These are phyloP conservation scores for Drosophila ironensis DNA, from an alignment of 1,140 invertebrate species.

Conservation along the genomic window DNA sequence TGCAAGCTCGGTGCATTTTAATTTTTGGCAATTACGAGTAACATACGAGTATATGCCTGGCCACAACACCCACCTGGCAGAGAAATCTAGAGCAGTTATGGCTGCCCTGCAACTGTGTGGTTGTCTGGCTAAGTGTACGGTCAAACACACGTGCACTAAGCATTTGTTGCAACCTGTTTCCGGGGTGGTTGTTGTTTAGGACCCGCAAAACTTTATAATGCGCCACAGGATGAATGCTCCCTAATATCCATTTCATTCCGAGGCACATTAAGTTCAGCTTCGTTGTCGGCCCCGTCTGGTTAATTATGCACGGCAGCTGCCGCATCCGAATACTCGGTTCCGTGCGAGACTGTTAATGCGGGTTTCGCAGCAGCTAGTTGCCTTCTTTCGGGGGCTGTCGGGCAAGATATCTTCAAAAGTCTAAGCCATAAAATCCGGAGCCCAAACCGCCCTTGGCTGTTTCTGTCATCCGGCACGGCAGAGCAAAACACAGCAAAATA, in stretches of 20 bases:
- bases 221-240: constrained; percentile 55
- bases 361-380: constrained; percentile 14
- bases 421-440: too few species aligned
- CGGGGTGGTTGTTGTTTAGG: constrained; percentile 50
- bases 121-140: neutral
- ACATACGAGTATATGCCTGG: too few species aligned
- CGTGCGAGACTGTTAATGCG: neutral
- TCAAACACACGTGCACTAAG: too few species aligned
- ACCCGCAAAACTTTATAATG: constrained; percentile 70
- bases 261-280: constrained; percentile 54
- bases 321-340: constrained; percentile 29
- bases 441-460: too few species aligned
- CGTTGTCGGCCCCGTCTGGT: constrained; percentile 34
- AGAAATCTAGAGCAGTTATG: constrained; percentile 33
- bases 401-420: too few species aligned
- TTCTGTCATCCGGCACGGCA: constrained; percentile 26
- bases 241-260: constrained; percentile 65
- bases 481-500: constrained; percentile 17
- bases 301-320: constrained; percentile 63
- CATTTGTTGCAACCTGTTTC: too few species aligned
- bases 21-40: too few species aligned
- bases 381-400: constrained; percentile 59
- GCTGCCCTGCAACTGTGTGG: constrained; percentile 15
- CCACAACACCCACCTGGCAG: neutral
- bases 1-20: too few species aligned